A percentile compares a stretch with the other conserved stretches of the same genome.
Conservation (phyloP, 92 coral and sea anemone species). For the Galaxea fascicularis region DNA sequence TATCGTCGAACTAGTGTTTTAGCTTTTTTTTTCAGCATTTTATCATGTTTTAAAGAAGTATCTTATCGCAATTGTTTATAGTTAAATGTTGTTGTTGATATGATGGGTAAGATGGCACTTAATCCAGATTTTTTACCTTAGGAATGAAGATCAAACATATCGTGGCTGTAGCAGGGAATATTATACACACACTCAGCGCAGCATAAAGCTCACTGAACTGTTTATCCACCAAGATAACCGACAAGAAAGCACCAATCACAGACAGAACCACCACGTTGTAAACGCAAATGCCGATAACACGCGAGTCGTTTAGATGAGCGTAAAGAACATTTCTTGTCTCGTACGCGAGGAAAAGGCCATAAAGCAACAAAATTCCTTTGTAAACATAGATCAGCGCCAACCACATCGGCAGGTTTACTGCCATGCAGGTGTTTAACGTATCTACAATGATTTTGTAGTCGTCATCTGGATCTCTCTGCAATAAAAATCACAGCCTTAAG, state of each 20-base stretch:
- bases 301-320: conserved; percentile 94
- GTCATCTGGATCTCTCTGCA: conserved; percentile 59
- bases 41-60: too few species aligned
- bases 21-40: too few species aligned
- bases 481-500: background rate
- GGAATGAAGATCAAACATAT: conserved; percentile 89
- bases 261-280: conserved; percentile 94
- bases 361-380: conserved; percentile 90
- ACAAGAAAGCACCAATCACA: conserved; percentile 82
- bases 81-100: too few species aligned
- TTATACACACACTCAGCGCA: conserved; percentile 83
- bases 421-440: conserved; percentile 71
- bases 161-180: conserved; percentile 90
- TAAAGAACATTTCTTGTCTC: conserved; percentile 96
- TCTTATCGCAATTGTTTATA: too few species aligned
- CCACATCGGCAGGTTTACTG: conserved; percentile 72
- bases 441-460: conserved; percentile 45
- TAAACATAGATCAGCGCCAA: conserved; percentile 80
- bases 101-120: too few species aligned
- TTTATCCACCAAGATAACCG: conserved; percentile 61
- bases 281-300: conserved; percentile 96
- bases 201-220: conserved; percentile 79
- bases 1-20: too few species aligned
- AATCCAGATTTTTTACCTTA: conserved; percentile 64
- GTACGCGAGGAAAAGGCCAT: conserved; percentile 93